Evolutionary conservation across 2,797 vertebrate genomes (phyloP), one percentile per base, ranked within the genome.

Genomic region (Typhlichthys eigenmanni): DNA sequence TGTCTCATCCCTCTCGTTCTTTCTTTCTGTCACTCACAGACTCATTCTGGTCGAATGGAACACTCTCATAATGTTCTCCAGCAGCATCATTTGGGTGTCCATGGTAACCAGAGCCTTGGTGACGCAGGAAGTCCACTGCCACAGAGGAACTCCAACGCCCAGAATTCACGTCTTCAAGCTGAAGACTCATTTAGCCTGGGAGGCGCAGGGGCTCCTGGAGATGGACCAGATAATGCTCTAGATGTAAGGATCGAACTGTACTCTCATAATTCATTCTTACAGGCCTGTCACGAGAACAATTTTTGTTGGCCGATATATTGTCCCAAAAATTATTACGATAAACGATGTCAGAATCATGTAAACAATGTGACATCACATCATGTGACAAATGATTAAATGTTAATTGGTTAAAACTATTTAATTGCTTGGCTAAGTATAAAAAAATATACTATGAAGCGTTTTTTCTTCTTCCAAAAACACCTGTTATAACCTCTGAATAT

Each of bases 191-290:
- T 92, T 0, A 80, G 86, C 1, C 75, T 95, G 67, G 89, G 62
- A 29, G 90, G 80, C 54, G 72, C 88, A 0, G 84, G 83, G 29
- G 61, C 85, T 14, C 58, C 84, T 14, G 58, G 86, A 57, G 96
- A 97, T 0, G 95, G 93, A 45, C 81, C 95, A 0, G 96, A 98
- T 67, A 93, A 95, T 2, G 85, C 94, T 6, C 92, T 98, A 24
- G 96, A 98, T n/a, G 96, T 98, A 86, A 97, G 95, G 93, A 68
- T 11, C 47, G 45, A 24, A 52, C 10, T 19, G 50, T 5, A 47
- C 24, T 47, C n/a, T 47, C n/a, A 13, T 48, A 48, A 13, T 48
- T 14, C 1, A 13, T 47, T 47, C 13, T 47, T 47, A 47, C 12
- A 47, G 3, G 24, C 24, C 24, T 24, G 24, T 24, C 24, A 24